Base-by-base conservation (phyloP, 1,140 invertebrate species). In the Acromyrmex charruanus region DNA sequence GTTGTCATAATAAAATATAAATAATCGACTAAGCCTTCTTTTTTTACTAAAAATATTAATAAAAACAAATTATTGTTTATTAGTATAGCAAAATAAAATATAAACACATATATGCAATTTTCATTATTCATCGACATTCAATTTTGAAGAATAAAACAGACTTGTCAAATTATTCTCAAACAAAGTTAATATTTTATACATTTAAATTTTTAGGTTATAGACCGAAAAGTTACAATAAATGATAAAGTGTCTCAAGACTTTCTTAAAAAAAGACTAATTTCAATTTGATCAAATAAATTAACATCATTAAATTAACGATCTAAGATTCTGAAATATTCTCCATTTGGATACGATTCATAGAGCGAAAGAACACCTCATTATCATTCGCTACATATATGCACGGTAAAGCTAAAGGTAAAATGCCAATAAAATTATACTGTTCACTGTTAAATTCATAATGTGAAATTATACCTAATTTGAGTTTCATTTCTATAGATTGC, bases 261-360 rank as follows among this genome's bases (percentile, higher is more conserved):
- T 77, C 35, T 9, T 49, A n/a, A 63, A 10, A 2, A 51, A 53
- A 18, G 25, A 2, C 31, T 51, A 39, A 69, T 58, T 55, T 2
- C 49, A 69, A 18, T 39, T 55, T 69, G 51, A 80, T 69, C 28
- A 53, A 55, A 68, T 16, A 53, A 18, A 28, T 66, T 66, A 66
- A 21, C 16, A 9, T 69, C 49, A 69, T 69, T 44, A 63, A 69
- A 80, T 21, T 68, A 55, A 80, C 18, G 28, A 80, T 55, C 31
- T 31, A 14, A 3, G n/a, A 68, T 69, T 55, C 31, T 55, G 39
- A 63, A 77, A 49, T 49, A 63, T 77, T 77, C 58, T 10, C 4
- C 21, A 77, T 63, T 35, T 63, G 58, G 5, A 77, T 55, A 21
- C 63, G 49, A 80, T 39, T 80, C 63, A 68, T 51, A 39, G 10